Base-by-base conservation (phyloP, 2,113 vertebrate species). In the Proterorhinus semilunaris region DNA sequence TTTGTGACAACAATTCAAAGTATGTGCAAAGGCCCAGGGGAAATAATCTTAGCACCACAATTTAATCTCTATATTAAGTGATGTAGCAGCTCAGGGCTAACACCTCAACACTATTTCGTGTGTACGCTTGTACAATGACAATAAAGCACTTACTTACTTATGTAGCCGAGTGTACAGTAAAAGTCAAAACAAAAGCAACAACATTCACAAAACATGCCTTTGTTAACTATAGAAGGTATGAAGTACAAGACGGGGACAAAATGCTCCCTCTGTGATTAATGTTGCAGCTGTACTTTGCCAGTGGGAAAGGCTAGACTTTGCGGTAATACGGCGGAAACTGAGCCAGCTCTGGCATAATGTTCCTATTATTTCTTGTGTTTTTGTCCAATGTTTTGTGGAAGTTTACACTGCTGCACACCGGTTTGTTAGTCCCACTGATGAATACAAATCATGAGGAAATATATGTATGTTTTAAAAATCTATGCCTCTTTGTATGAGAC, bases 1-100 rank as follows among this genome's bases (percentile, higher is more conserved):
- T 79, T 80, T 55, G 69, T 72, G 43, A 73, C 69, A 62, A 52
- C 17, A 16, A 78, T 54, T 71, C 66, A 75, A 74, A 68, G 59
- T 2, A 1, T 51, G 69, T 17, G 62, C 66, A 59, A 15, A 46
- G 66, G 70, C 64, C 79, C 68, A 0, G 42, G 71, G 70, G 70
- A 66, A 71, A 69, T 73, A 61, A 83, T 83, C 81, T 75, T 45
- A 70, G 44, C 44, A 68, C 7, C 15, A 66, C 54, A 54, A 64
- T 72, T 65, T 61, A 69, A 68, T 79, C 58, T 63, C 55, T 59
- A 78, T 59, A 78, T 68, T 69, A 49, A 76, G 50, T 61, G n/a
- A 68, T 0, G 6, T 10, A 54, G 47, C 17, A n/a, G n/a, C n/a
- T n/a, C n/a, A n/a, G n/a, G n/a, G n/a, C n/a, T n/a, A n/a, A n/a